These are phyloP conservation scores for Drosophila kanekoi DNA, from an alignment of 2,888 invertebrate species.

Conservation along the genomic window DNA sequence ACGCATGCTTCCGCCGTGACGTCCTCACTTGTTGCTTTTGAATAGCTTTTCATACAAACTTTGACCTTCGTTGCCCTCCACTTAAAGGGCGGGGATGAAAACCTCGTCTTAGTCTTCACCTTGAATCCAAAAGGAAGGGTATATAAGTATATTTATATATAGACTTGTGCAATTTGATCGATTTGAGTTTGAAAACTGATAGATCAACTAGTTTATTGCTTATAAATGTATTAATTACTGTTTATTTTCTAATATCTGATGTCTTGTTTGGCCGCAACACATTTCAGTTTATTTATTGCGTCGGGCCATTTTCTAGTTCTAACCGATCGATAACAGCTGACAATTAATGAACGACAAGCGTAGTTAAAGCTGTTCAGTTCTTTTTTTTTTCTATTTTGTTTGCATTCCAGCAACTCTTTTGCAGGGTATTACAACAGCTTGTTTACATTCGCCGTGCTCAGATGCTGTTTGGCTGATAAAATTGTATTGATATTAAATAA, in stretches of 20 bases:
- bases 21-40: too few species aligned
- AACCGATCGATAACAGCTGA: slow-evolving; percentile 31
- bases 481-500: slow-evolving; percentile 71
- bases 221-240: slow-evolving; percentile 41
- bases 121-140: too few species aligned
- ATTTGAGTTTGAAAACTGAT: neutral
- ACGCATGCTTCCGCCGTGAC: too few species aligned
- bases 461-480: slow-evolving; percentile 59
- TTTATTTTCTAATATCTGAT: slow-evolving; percentile 13
- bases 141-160: too few species aligned
- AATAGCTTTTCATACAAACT: too few species aligned
- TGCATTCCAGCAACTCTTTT: slow-evolving; percentile 2
- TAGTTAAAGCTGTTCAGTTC: slow-evolving; percentile 4
- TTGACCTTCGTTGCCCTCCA: too few species aligned
- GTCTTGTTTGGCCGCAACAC: slow-evolving; percentile 8
- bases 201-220: slow-evolving; percentile 26
- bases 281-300: slow-evolving; percentile 23
- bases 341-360: slow-evolving; percentile 15
- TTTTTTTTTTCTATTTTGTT: slow-evolving; percentile 4
- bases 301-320: slow-evolving; percentile 5
- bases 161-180: neutral
- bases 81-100: too few species aligned
- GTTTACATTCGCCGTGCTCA: slow-evolving; percentile 38
- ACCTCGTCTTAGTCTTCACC: too few species aligned
- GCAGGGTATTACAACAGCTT: slow-evolving; percentile 40